phyloP scores from a whole-genome alignment of 1,140 invertebrate species.

The Zaprionus vittiger region DNA sequence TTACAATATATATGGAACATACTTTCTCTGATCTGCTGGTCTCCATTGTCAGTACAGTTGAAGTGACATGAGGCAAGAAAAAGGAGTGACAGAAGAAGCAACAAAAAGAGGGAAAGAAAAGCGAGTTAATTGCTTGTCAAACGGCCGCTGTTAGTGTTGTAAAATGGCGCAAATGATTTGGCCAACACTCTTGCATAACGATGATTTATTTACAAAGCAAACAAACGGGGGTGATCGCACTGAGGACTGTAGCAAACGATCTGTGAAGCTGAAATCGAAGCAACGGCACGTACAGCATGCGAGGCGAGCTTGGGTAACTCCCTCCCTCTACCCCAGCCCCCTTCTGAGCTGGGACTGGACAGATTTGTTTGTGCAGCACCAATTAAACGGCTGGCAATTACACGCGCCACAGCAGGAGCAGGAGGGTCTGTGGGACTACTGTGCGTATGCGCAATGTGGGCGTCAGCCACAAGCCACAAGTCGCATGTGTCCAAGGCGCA shows the following conservation, averaged over 20 bases:
- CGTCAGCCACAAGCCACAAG: slow-evolving; percentile 5
- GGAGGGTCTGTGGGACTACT: neutral
- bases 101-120: slow-evolving; percentile 14
- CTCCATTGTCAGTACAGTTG: slow-evolving; percentile 27
- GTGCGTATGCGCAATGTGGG: slow-evolving; percentile 56
- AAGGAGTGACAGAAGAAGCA: neutral
- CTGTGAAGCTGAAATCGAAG: slow-evolving; percentile 71
- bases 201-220: slow-evolving; percentile 78
- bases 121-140: slow-evolving; percentile 78
- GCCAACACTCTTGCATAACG: slow-evolving; percentile 30
- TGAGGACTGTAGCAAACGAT: slow-evolving; percentile 57
- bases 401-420: slow-evolving; percentile 36
- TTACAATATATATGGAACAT: neutral
- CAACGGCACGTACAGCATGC: slow-evolving; percentile 60
- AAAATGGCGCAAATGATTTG: slow-evolving; percentile 73
- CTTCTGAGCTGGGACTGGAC: slow-evolving; percentile 40
- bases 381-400: slow-evolving; percentile 67
- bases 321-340: neutral
- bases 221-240: slow-evolving; percentile 44
- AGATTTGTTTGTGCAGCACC: slow-evolving; percentile 50
- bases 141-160: slow-evolving; percentile 69
- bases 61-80: neutral
- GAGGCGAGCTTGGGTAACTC: neutral
- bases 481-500: slow-evolving; percentile 17
- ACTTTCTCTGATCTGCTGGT: neutral